Conservation (phyloP, 1,140 invertebrate species). For the Ditylenchus dipsaci region DNA sequence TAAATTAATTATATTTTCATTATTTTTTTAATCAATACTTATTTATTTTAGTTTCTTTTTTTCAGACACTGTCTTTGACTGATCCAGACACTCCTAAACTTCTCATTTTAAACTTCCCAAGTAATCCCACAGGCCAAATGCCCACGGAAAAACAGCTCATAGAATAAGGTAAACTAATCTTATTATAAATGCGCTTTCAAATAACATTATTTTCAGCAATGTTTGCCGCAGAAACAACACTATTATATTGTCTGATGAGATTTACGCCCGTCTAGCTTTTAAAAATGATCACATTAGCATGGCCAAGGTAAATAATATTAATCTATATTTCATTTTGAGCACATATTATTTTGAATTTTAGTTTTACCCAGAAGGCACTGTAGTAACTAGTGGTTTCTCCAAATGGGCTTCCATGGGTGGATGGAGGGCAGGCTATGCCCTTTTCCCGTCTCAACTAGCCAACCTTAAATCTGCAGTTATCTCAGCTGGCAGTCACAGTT, state of each 20-base stretch:
- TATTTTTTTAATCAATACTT: background rate
- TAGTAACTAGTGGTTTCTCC: conserved; percentile 58
- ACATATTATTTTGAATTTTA: conserved; percentile 34
- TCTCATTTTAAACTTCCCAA: conserved; percentile 58
- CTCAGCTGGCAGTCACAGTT: conserved; percentile 58
- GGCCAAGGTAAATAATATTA: conserved; percentile 47
- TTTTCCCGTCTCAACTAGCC: conserved; percentile 54
- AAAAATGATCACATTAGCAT: conserved; percentile 50
- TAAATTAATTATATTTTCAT: too few relatives aligned
- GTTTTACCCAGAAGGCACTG: conserved; percentile 59
- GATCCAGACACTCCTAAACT: conserved; percentile 45
- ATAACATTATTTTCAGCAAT: conserved; percentile 6
- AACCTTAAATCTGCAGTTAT: conserved; percentile 43
- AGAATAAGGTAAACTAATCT: conserved; percentile 19
- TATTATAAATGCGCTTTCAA: background rate
- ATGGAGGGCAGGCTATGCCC: conserved; percentile 59
- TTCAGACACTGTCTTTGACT: conserved; percentile 14
- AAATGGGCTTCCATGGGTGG: conserved; percentile 60
- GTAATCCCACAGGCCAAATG: conserved; percentile 57
- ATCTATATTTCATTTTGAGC: conserved; percentile 8
- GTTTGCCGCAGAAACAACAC: conserved; percentile 55
- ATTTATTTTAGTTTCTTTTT: background rate
- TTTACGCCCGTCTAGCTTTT: conserved; percentile 54
- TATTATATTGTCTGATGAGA: conserved; percentile 59
- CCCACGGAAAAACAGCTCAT: conserved; percentile 51